A percentile compares a stretch with the other conserved stretches of the same genome.
Conservation (phyloP, 2,113 vertebrate species). For the Rhea pennata region DNA sequence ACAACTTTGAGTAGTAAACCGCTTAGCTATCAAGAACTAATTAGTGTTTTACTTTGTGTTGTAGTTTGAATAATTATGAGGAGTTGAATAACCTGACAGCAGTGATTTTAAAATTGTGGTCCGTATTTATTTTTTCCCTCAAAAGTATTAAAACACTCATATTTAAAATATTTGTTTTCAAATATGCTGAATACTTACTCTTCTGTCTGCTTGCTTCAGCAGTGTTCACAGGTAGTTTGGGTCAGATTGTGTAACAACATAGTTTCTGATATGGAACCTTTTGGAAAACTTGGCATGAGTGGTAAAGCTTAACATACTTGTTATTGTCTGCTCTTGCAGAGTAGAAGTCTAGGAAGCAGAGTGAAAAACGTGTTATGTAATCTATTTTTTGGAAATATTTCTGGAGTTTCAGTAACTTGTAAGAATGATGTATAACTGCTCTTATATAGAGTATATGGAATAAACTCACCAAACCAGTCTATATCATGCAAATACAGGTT, state of each 20-base stretch:
- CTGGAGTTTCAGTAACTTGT: background rate
- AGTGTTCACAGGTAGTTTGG: background rate
- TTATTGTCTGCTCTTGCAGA: background rate
- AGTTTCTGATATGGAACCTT: background rate
- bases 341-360: background rate
- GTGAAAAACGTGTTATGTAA: background rate
- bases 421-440: background rate
- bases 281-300: background rate
- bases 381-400: background rate
- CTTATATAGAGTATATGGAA: background rate
- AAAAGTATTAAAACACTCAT: no score
- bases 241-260: background rate
- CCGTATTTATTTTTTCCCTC: conserved; percentile 11
- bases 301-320: background rate
- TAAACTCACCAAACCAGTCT: background rate
- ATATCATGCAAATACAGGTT: background rate
- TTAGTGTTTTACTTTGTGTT: background rate
- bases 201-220: background rate
- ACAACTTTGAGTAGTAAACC: background rate
- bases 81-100: background rate
- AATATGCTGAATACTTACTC: background rate
- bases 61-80: background rate
- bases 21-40: background rate
- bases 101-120: background rate
- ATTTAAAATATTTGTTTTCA: background rate